Evolutionary conservation across 2,113 vertebrate species (phyloP).

Genomic region (Ellobius talpinus): DNA sequence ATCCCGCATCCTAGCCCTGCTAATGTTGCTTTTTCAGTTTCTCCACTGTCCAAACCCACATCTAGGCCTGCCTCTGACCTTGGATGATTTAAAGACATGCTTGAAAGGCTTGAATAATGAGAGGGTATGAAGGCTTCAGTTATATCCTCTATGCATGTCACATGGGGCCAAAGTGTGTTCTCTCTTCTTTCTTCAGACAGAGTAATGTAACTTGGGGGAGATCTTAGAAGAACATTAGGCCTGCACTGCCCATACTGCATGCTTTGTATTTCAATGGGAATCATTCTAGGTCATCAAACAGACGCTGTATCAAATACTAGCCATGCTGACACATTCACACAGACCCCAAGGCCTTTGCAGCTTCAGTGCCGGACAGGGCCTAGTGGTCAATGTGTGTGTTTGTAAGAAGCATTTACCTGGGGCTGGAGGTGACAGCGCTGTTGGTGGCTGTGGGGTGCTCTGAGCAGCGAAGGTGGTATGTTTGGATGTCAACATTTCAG

Average conservation of each 20-base stretch:
- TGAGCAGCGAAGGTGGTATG: background rate
- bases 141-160: background rate
- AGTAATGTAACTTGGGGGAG: background rate
- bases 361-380: background rate
- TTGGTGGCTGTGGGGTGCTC: background rate
- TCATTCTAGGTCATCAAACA: background rate
- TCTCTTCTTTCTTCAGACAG: background rate
- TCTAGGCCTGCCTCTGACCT: background rate
- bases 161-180: background rate
- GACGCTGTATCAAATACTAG: background rate
- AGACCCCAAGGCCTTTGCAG: background rate
- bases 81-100: background rate
- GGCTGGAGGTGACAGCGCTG: background rate
- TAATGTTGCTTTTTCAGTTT: background rate
- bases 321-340: background rate
- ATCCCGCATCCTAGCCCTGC: background rate
- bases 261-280: conserved; percentile 14
- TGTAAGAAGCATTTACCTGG: conserved; percentile 79
- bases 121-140: background rate
- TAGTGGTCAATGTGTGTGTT: background rate
- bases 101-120: background rate
- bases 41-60: background rate
- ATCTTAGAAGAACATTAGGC: background rate
- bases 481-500: conserved; percentile 58
- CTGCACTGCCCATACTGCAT: background rate